Base-by-base conservation (phyloP, 2,888 invertebrate species). In the Sipha maydis region DNA sequence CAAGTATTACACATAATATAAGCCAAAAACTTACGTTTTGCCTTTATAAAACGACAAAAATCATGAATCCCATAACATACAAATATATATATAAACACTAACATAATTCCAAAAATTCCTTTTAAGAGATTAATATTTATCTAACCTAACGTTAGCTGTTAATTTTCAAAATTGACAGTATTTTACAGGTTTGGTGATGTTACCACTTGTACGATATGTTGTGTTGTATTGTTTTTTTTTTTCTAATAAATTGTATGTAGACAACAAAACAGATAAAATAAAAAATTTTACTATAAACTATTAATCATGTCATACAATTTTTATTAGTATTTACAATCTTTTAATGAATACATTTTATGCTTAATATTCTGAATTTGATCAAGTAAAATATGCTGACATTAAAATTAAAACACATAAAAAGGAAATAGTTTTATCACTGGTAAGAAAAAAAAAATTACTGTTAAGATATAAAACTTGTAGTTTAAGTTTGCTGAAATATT, bases 1-100 rank as follows among this genome's bases (percentile, higher is more conserved):
- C 21, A 56, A 86, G 86, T 86, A 86, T 86, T 79, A 56, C 56
- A 73, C 73, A 34, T 86, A 80, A 86, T 80, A 54, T 80, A 86
- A 73, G 38, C 34, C 79, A 25, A 73, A 79, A 79, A 54, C n/a
- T 86, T 79, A 80, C 14, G 41, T 85, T 84, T 76, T 56, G 14
- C 85, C 38, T 61, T 84, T 78, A 85, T 76, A 61, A 75, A 85
- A 71, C n/a, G 28, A 21, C 56, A 14, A 71, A 56, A 34, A 38
- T 34, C 54, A n/a, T 54, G 34, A 79, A 56, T 1, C 17, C 1
- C 28, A 73, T 78, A 25, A 14, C 56, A 73, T 41, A 79, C 69
- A 73, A 38, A 34, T 34, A 48, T 25, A 71, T 61, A 48, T 48
- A 69, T 41, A 41, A 5, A 41, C 76, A 61, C n/a, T 54, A 78